Evolutionary conservation across 2,113 vertebrate genomes (phyloP).

Genomic region (crab-eating macaque (Macaca fascicularis)): DNA sequence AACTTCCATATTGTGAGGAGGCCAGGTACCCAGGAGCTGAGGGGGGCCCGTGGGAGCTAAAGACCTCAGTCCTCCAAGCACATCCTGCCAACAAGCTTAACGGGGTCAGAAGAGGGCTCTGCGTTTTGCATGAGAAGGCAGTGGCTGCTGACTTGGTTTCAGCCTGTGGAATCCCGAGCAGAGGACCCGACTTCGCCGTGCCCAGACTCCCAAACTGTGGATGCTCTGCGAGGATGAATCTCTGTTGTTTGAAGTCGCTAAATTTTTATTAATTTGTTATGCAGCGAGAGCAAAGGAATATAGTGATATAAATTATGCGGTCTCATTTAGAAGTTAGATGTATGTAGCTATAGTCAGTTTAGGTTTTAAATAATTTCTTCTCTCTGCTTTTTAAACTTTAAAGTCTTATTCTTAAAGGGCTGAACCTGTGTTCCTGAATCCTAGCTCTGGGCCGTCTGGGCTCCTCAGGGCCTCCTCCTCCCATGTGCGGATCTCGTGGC

Average conservation of each 20-base stretch:
- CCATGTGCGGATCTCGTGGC: rapidly evolving
- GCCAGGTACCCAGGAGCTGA: neutral
- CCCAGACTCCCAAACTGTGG: rapidly evolving
- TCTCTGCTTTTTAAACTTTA: neutral
- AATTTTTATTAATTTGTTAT: neutral
- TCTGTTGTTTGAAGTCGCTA: neutral
- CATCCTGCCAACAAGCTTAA: neutral
- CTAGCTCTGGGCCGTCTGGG: neutral
- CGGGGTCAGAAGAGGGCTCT: neutral
- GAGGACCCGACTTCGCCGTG: rapidly evolving
- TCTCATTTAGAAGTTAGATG: neutral
- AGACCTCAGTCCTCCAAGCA: neutral
- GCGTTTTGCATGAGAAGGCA: neutral
- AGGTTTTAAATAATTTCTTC: neutral
- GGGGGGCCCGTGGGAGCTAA: neutral
- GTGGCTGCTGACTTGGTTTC: neutral
- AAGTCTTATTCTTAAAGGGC: neutral
- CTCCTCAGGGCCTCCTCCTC: neutral
- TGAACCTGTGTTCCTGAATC: neutral
- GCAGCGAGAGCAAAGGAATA: neutral
- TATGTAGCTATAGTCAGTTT: neutral
- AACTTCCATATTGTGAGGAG: neutral
- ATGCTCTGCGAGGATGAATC: rapidly evolving
- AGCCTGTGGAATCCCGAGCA: neutral
- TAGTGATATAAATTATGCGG: rapidly evolving